Evolutionary conservation across 2,113 vertebrate species (phyloP).

Genomic region (Coreoperca whiteheadi): DNA sequence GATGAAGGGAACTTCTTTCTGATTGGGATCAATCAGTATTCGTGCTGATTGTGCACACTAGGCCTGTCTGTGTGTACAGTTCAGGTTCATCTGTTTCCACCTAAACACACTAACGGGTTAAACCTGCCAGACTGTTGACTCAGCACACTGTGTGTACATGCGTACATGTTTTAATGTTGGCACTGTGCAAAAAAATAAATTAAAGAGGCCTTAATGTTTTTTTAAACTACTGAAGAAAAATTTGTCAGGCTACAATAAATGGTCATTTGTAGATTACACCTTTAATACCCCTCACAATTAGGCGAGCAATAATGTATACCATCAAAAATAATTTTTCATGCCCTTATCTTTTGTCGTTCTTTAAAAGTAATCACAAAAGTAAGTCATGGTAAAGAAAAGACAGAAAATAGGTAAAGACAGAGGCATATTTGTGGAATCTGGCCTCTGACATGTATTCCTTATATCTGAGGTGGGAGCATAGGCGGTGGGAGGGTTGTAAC

Average conservation of each 20-base stretch:
- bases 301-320: neutral
- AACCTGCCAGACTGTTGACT: slow-evolving; percentile 74
- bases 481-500: neutral
- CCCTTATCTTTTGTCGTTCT: neutral
- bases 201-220: neutral
- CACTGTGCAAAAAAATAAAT: neutral
- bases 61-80: slow-evolving; percentile 34
- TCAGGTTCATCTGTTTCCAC: slow-evolving; percentile 65
- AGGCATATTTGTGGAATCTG: neutral
- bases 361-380: neutral
- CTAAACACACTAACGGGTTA: slow-evolving; percentile 81
- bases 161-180: neutral
- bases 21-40: slow-evolving; percentile 39
- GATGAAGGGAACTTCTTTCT: neutral
- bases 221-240: neutral
- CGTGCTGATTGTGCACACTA: slow-evolving; percentile 42
- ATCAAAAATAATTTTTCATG: neutral
- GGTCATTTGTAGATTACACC: neutral
- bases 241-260: neutral
- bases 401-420: neutral
- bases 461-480: neutral
- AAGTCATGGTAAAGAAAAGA: neutral
- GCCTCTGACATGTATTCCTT: neutral
- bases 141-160: slow-evolving; percentile 17
- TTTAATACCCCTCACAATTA: neutral